A percentile compares a stretch with the other conserved stretches of the same genome.
phyloP scores from a whole-genome alignment of 2,888 invertebrate species.

The Tyria jacobaeae region DNA sequence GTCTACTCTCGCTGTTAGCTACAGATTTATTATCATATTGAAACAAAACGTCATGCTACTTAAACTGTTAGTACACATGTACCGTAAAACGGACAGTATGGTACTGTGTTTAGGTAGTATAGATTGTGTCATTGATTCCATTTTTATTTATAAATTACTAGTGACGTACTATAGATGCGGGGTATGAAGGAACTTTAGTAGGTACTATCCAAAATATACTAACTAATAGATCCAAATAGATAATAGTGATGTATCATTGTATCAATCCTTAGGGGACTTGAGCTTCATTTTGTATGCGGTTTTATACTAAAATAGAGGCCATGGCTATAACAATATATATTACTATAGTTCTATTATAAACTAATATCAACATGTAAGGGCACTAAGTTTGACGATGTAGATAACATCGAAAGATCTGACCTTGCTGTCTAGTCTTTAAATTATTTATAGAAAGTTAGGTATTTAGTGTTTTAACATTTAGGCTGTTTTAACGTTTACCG shows the following conservation, averaged over 20 bases:
- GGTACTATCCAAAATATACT: too few relatives aligned
- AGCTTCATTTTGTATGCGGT: background rate
- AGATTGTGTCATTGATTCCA: conserved; percentile 8
- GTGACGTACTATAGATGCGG: background rate
- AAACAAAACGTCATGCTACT: background rate
- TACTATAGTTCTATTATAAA: background rate
- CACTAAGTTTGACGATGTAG: background rate
- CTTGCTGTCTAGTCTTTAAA: too few relatives aligned
- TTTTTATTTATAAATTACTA: background rate
- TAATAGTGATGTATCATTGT: background rate
- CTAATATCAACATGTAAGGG: background rate
- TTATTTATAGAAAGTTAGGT: too few relatives aligned
- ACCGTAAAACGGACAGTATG: conserved; percentile 10
- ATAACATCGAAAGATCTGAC: too few relatives aligned
- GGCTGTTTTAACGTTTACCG: too few relatives aligned
- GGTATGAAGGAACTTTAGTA: background rate
- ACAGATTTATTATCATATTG: background rate
- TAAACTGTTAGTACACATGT: background rate
- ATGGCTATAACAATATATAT: background rate
- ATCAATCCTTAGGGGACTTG: background rate
- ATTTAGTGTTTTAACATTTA: too few relatives aligned
- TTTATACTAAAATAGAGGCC: background rate
- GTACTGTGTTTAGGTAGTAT: background rate
- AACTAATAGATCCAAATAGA: background rate
- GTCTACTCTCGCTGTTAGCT: conserved; percentile 1